Base-by-base conservation (phyloP, 92 coral and sea anemone genomes). In the Porites divaricata region DNA sequence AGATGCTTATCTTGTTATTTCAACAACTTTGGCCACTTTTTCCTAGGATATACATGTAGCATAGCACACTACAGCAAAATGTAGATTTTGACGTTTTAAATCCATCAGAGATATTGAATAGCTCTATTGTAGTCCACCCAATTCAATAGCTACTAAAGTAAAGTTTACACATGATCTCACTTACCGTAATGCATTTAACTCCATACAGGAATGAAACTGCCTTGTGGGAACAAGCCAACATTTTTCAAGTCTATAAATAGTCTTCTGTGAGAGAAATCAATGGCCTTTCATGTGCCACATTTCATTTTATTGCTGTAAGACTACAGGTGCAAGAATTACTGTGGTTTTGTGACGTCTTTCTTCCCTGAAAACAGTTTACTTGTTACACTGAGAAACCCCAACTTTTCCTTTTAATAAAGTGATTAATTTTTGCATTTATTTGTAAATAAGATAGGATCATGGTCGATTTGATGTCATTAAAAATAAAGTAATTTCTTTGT, bases 381-480 rank as follows among this genome's bases (percentile, higher is more conserved):
- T 52, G 51, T 74, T 25, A 50, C 14, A 56, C 22, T 49, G 14
- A 14, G 16, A 1, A 25, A 50, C 23, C 21, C n/a, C 41, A 24
- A 19, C 45, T 35, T 23, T 45, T 24, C 48, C 12, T 54, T 15
- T 2, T 22, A 74, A 54, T 74, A 57, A 53, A 13, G 48, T 54
- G 56, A 56, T 20, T 74, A 74, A 51, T 23, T 74, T 74, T 74
- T 59, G 45, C 72, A 45, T 45, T 76, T 6, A 35, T 35, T 35
- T 54, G 70, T 77, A 77, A 77, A 77, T 77, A 77, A 54, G 12
- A 13, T 63, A 63, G 67, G 71, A n/a, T 35, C 45, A 35, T 70
- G 81, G 48, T 35, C 41, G 81, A 63, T 61, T 77, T 63, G 81
- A 63, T 63, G 59, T 63, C 41, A 63, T 45, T 77, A 77, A 77